phyloP scores from a whole-genome alignment of 2,888 invertebrate species.

The Cyclophora albipunctata region DNA sequence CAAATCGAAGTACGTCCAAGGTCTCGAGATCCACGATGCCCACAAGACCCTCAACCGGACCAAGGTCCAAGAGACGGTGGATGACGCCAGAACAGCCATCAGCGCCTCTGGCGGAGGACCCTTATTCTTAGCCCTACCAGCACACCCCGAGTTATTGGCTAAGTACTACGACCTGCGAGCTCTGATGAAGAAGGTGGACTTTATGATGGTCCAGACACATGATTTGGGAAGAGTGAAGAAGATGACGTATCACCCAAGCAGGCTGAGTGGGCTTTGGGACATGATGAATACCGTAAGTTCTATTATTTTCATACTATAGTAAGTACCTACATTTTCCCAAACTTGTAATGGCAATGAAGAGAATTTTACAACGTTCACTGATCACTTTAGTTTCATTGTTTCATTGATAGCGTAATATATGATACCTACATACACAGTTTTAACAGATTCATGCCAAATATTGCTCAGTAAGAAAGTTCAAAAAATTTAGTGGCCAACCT shows the following conservation, averaged over 20 bases:
- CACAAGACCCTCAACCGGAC: conserved; percentile 70
- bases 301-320: too few species aligned
- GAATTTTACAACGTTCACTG: too few species aligned
- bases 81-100: conserved; percentile 58
- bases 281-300: conserved; percentile 82
- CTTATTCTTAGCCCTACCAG: conserved; percentile 77
- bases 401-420: too few species aligned
- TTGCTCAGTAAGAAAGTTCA: too few species aligned
- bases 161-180: conserved; percentile 82
- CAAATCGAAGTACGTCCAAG: conserved; percentile 74
- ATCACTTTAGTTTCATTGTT: too few species aligned
- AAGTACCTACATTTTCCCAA: too few species aligned
- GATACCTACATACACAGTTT: too few species aligned
- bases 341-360: too few species aligned
- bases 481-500: too few species aligned
- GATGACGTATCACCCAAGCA: conserved; percentile 83
- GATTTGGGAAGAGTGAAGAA: conserved; percentile 78
- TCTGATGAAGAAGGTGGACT: conserved; percentile 78
- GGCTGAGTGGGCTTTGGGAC: conserved; percentile 84
- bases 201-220: conserved; percentile 81
- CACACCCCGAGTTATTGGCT: conserved; percentile 78
- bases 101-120: conserved; percentile 67
- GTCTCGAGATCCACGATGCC: conserved; percentile 73
- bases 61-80: conserved; percentile 61
- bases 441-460: too few species aligned